Evolutionary conservation across 2,113 vertebrate species (phyloP), one percentile per base, ranked within the genome.

Genomic region (Myocastor coypus): DNA sequence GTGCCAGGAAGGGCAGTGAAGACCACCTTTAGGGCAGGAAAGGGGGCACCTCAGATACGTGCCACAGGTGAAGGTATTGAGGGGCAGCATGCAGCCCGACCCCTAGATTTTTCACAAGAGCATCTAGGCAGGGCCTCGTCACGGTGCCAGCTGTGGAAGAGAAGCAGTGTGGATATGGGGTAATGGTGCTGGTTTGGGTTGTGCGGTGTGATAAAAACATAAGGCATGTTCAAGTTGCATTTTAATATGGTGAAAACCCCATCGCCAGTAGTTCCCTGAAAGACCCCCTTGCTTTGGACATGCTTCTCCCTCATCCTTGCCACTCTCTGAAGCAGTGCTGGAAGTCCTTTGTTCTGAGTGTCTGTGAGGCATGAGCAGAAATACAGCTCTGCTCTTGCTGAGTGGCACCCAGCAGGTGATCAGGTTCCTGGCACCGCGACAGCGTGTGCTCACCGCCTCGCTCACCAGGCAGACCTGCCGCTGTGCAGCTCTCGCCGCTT

Each of bases 111-210:
- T 52, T 91, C 11, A 46, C 19, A 1, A 22, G 68, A 64, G 22
- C n/a, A 0, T 46, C 66, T 42, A 13, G 69, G n/a, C 17, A 68
- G n/a, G 34, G 42, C 26, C 12, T 61, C 46, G 20, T 82, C 37
- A 1, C 5, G 24, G n/a, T 50, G 2, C 55, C 87, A 5, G 19
- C 12, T 59, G 37, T 40, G 64, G 34, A 24, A 50, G 83, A 52
- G 68, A 52, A 55, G 19, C 46, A 0, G 5, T 73, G 69, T 24
- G 61, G n/a, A 10, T n/a, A 5, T 73, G 14, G 46, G 24, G 3
- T 46, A 6, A 4, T 0, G 22, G 0, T 42, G 78, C 59, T 17
- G 0, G 1, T 24, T n/a, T 24, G 22, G 57, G 32, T 19, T 55
- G 5, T 42, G 7, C 26, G 57, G 40, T 42, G n/a, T 42, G 40